Evolutionary conservation across 2,797 vertebrate genomes (phyloP).

Genomic region (Anisognathus igniventris): DNA sequence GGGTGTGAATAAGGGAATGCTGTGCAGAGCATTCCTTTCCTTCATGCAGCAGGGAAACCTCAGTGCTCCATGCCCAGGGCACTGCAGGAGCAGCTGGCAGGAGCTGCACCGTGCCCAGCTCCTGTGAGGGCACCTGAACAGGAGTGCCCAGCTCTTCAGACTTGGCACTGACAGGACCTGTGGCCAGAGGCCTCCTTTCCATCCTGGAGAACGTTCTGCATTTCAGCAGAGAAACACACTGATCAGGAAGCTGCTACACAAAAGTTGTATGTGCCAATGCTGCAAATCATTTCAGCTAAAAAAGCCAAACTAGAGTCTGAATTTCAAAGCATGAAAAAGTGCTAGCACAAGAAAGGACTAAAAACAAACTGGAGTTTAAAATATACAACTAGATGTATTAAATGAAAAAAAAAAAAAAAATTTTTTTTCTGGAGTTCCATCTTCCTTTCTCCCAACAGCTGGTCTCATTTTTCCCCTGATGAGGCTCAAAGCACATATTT

Average conservation of each 20-base stretch:
- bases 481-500: background rate
- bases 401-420: background rate
- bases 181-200: background rate
- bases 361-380: background rate
- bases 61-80: background rate
- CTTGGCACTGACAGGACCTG: background rate
- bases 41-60: background rate
- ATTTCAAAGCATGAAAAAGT: background rate
- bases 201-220: background rate
- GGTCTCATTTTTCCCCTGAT: background rate
- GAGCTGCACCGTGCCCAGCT: background rate
- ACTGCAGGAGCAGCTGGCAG: background rate
- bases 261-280: background rate
- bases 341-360: background rate
- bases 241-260: background rate
- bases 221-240: background rate
- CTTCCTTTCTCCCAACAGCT: background rate
- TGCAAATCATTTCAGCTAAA: background rate
- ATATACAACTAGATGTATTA: background rate
- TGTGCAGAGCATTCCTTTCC: background rate
- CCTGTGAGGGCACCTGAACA: rapidly evolving
- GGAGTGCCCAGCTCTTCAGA: rapidly evolving
- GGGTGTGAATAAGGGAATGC: background rate
- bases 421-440: background rate
- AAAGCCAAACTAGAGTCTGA: background rate